Evolutionary conservation across 2,888 invertebrate species (phyloP).

Genomic region (Acleris sparsana): DNA sequence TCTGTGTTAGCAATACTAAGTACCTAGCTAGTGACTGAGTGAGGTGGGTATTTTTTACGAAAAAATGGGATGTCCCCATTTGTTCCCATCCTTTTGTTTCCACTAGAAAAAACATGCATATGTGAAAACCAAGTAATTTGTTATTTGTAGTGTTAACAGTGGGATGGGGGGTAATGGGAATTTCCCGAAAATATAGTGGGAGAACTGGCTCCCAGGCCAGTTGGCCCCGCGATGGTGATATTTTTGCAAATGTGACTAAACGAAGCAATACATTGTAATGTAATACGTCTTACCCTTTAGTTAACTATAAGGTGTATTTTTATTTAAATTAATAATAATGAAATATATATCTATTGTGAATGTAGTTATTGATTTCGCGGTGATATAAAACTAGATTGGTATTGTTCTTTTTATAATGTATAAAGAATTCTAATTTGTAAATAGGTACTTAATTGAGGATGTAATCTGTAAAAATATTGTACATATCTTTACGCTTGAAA

Average conservation of each 20-base stretch:
- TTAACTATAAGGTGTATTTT: conserved; percentile 78
- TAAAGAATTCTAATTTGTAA: conserved; percentile 83
- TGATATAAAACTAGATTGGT: conserved; percentile 79
- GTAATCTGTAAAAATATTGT: conserved; percentile 82
- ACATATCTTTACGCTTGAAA: conserved; percentile 83
- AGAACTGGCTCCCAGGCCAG: conserved; percentile 35
- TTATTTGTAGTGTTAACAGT: too few relatives aligned
- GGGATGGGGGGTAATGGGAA: too few relatives aligned
- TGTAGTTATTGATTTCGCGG: conserved; percentile 82
- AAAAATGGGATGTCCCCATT: conserved; percentile 45
- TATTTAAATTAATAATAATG: conserved; percentile 67
- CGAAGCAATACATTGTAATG: conserved; percentile 91
- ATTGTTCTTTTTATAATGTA: conserved; percentile 82
- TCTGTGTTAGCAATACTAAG: conserved; percentile 78
- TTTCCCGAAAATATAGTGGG: conserved; percentile 39
- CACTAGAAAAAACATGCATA: too few relatives aligned
- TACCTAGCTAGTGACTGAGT: conserved; percentile 79
- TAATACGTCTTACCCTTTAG: conserved; percentile 84
- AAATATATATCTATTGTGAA: conserved; percentile 79
- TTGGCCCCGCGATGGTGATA: conserved; percentile 81
- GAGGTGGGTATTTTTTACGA: conserved; percentile 77
- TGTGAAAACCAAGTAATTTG: too few relatives aligned
- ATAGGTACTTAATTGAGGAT: conserved; percentile 79
- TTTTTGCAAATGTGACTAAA: conserved; percentile 88
- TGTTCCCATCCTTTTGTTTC: too few relatives aligned